phyloP scores from a whole-genome alignment of 2,113 vertebrate species.

The Gasterosteus nipponicus region DNA sequence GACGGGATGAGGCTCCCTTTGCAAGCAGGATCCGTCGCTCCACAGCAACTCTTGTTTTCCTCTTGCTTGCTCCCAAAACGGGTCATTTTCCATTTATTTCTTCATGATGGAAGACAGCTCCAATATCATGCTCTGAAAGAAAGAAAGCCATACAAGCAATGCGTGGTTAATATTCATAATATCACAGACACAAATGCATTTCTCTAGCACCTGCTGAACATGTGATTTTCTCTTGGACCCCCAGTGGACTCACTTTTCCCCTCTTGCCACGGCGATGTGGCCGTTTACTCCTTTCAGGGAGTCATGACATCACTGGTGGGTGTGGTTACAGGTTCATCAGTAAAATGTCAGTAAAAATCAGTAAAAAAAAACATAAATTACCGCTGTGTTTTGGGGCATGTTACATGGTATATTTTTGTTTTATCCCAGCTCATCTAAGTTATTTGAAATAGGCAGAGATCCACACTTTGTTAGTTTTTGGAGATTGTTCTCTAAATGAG shows the following conservation, averaged over 20 bases:
- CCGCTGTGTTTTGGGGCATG: no score
- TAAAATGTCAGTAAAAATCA: no score
- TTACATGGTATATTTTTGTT: no score
- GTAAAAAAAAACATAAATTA: no score
- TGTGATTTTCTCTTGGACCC: neutral
- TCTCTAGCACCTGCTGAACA: neutral
- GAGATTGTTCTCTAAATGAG: no score
- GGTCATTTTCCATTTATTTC: slow-evolving; percentile 77
- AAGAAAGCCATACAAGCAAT: slow-evolving; percentile 12
- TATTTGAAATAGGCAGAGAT: no score
- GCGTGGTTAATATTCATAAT: neutral
- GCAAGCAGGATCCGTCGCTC: neutral
- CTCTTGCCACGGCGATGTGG: neutral
- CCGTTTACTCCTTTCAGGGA: neutral
- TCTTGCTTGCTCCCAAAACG: neutral
- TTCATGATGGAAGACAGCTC: slow-evolving; percentile 98
- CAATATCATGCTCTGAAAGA: slow-evolving; percentile 93
- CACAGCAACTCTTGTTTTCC: neutral
- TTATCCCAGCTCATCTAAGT: no score
- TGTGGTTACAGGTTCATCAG: neutral
- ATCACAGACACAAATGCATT: neutral
- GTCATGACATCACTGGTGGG: neutral
- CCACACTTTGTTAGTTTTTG: no score
- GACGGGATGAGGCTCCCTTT: slow-evolving; percentile 7
- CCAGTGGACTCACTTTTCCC: neutral